Conservation (phyloP, 2,888 invertebrate species). For the Mesorhabditis spiculigera region DNA sequence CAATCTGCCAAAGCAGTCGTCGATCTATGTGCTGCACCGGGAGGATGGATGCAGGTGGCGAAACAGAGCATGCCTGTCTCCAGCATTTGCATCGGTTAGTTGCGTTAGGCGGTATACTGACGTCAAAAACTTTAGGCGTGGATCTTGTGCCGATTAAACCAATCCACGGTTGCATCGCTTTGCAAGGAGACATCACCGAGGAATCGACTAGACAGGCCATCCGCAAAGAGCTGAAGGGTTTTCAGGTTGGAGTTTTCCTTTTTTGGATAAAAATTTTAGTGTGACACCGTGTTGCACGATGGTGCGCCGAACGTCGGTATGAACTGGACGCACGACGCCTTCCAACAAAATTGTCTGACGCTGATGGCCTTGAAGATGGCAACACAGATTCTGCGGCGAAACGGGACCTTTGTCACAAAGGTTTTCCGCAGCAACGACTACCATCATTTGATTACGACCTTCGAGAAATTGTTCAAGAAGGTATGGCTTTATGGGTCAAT, state of each 20-base stretch:
- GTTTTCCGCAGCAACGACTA: slow-evolving; percentile 89
- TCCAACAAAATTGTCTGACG: slow-evolving; percentile 73
- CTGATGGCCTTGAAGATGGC: slow-evolving; percentile 89
- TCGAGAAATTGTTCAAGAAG: slow-evolving; percentile 92
- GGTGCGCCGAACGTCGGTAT: slow-evolving; percentile 93
- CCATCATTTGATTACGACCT: slow-evolving; percentile 85
- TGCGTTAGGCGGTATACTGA: neutral
- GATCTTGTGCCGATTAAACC: slow-evolving; percentile 90
- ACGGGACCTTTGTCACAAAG: slow-evolving; percentile 97
- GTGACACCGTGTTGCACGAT: slow-evolving; percentile 88
- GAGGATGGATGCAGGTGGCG: slow-evolving; percentile 77
- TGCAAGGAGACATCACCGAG: slow-evolving; percentile 93
- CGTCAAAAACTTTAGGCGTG: slow-evolving; percentile 67
- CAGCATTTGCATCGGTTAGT: slow-evolving; percentile 68
- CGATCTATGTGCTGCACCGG: slow-evolving; percentile 94
- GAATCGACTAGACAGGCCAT: slow-evolving; percentile 66
- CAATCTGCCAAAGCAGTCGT: slow-evolving; percentile 92
- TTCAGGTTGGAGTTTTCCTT: slow-evolving; percentile 32
- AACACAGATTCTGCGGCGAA: slow-evolving; percentile 79
- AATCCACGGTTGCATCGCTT: slow-evolving; percentile 81
- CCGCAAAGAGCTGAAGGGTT: slow-evolving; percentile 49
- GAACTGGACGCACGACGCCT: slow-evolving; percentile 96
- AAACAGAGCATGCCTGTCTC: slow-evolving; percentile 86
- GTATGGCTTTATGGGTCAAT: slow-evolving; percentile 54
- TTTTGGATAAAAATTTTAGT: slow-evolving; percentile 2